phyloP scores from a whole-genome alignment of 2,113 vertebrate species.

The Chlorodrepanis virens region DNA sequence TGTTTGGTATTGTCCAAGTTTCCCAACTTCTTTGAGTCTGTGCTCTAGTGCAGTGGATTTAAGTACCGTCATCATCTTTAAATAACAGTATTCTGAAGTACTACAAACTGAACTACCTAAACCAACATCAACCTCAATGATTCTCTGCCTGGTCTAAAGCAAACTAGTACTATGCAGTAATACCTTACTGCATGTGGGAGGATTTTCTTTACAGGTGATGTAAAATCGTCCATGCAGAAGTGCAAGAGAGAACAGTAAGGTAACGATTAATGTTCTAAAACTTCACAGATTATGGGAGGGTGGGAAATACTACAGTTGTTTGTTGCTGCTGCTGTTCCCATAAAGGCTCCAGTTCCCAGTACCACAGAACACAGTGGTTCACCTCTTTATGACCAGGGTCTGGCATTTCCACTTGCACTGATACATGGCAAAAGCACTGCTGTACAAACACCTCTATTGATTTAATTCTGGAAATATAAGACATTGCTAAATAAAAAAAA shows the following conservation, averaged over 20 bases:
- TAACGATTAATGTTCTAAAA: background rate
- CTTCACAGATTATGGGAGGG: rapidly evolving
- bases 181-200: background rate
- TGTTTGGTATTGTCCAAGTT: background rate
- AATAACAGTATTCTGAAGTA: background rate
- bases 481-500: background rate
- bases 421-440: background rate
- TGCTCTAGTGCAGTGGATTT: background rate
- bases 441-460: background rate
- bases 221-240: background rate
- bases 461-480: background rate
- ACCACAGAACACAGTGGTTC: background rate
- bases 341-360: background rate
- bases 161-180: background rate
- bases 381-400: background rate
- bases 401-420: background rate
- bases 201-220: background rate
- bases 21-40: background rate
- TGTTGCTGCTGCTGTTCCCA: background rate
- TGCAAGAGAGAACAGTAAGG: background rate
- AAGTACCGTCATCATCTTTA: background rate
- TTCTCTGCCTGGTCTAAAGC: background rate
- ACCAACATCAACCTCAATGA: background rate
- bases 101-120: background rate
- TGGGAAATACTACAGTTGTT: background rate